Conservation (phyloP, 1,140 invertebrate genomes). For the Bacillus rossius region DNA sequence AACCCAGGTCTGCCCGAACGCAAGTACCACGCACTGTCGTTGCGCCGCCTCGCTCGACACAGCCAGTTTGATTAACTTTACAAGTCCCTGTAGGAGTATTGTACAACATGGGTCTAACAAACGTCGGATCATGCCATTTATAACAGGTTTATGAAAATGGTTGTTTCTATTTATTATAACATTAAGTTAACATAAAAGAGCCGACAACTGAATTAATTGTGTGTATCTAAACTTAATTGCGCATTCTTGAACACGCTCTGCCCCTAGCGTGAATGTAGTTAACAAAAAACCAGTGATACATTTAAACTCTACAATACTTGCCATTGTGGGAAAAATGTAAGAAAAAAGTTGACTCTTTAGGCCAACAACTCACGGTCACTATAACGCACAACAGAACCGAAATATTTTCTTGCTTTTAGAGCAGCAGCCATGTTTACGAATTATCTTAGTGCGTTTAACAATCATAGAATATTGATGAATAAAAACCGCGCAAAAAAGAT, state of each 20-base stretch:
- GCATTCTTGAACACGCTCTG: not conserved
- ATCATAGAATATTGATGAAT: too few relatives aligned
- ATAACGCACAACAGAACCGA: slow-evolving; percentile 6
- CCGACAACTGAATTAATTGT: not conserved
- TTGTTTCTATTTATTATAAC: not conserved
- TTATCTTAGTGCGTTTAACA: too few relatives aligned
- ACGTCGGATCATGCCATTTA: too few relatives aligned
- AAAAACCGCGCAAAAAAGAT: too few relatives aligned
- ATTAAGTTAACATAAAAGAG: not conserved
- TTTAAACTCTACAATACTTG: not conserved
- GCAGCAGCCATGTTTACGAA: slow-evolving; percentile 11
- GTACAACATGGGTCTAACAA: too few relatives aligned
- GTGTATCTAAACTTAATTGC: not conserved
- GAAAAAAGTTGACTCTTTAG: slow-evolving; percentile 3
- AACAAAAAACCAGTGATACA: not conserved
- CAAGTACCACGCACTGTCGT: too few relatives aligned
- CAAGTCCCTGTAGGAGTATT: too few relatives aligned
- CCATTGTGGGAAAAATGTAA: not conserved
- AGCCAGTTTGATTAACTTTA: too few relatives aligned
- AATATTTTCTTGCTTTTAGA: slow-evolving; percentile 1
- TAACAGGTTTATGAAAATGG: too few relatives aligned
- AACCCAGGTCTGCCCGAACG: too few relatives aligned
- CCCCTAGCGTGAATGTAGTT: not conserved
- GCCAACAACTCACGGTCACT: slow-evolving; percentile 7
- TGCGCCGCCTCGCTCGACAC: too few relatives aligned